These are phyloP conservation scores for Drosophila diplacantha DNA, from an alignment of 2,888 invertebrate genomes.

Conservation along the genomic window DNA sequence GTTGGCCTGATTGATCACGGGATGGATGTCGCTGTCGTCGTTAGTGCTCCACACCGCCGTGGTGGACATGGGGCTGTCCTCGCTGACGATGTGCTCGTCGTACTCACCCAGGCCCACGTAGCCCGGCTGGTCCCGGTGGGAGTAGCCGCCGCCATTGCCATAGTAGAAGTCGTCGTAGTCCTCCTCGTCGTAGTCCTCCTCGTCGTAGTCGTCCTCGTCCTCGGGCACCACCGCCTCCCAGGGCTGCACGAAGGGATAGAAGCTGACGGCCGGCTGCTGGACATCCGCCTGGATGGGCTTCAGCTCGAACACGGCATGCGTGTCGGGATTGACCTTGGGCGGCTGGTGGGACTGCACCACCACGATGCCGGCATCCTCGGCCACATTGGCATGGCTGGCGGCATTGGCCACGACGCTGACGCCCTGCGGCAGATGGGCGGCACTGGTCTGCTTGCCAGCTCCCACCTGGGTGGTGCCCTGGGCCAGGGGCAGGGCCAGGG, in stretches of 20 bases:
- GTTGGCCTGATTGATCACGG: slow-evolving; percentile 47
- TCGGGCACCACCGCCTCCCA: slow-evolving; percentile 32
- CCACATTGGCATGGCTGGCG: slow-evolving; percentile 55
- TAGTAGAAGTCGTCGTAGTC: slow-evolving; percentile 44
- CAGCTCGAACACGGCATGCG: slow-evolving; percentile 72
- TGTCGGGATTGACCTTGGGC: slow-evolving; percentile 72
- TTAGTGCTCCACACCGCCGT: slow-evolving; percentile 65
- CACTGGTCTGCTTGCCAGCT: slow-evolving; percentile 1
- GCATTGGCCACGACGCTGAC: slow-evolving; percentile 53
- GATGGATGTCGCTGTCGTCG: slow-evolving; percentile 41
- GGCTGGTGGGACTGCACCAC: slow-evolving; percentile 64
- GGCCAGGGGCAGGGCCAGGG: slow-evolving; percentile 30
- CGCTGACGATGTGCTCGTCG: slow-evolving; percentile 48
- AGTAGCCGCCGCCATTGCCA: slow-evolving; percentile 25
- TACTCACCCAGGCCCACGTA: slow-evolving; percentile 37
- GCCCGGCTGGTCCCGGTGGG: slow-evolving; percentile 23
- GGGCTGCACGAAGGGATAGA: slow-evolving; percentile 20
- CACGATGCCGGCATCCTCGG: slow-evolving; percentile 58
- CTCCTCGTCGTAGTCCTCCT: slow-evolving; percentile 29
- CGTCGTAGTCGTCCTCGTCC: slow-evolving; percentile 17
- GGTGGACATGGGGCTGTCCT: slow-evolving; percentile 51
- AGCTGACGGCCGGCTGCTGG: slow-evolving; percentile 10
- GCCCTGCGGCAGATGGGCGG: slow-evolving; percentile 45
- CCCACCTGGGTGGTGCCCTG: neutral
- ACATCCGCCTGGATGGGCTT: slow-evolving; percentile 50